Evolutionary conservation across 1,140 invertebrate genomes (phyloP), one percentile per base, ranked within the genome.

Genomic region (Steinernema feltiae): DNA sequence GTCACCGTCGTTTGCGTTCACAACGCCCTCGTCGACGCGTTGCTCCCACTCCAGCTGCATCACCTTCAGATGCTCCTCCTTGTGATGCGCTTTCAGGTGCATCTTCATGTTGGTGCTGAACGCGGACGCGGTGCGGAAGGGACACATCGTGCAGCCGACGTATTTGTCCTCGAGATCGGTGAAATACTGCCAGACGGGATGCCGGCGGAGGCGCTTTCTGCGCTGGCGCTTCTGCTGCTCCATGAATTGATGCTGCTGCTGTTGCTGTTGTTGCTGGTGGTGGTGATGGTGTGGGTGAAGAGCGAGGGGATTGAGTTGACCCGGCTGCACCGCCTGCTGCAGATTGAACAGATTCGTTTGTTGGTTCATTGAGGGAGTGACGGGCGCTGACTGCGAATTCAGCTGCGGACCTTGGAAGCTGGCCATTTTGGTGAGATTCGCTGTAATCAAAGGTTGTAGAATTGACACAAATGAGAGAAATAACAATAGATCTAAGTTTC

Each of bases 41-140:
- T 63, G 53, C 53, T 63, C 53, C 53, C 53, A 63, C 53, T 63
- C 53, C 53, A 63, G 24, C 53, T 63, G 53, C 53, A 63, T 63
- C 53, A 76, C 76, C 74, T 70, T 79, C 35, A 73, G 75, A 32
- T 79, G 77, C 32, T 79, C 78, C 30, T 79, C 78, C 74, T 79
- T 79, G 48, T 79, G 78, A 53, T 79, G 78, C 48, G 78, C 78
- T 48, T 79, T 79, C 69, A 79, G 48, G 35, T 79, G 78, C 78
- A 79, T 79, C 69, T 79, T 79, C 72, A 79, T 32, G 63, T 79
- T 79, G 17, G 78, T 79, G 18, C 70, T 73, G 78, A 79, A 79
- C 0, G 78, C 78, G 3, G 78, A 79, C 30, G 75, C 78, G 7
- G 78, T 79, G 31, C 78, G 72, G 76, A 79, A 79, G 21, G 76